Conservation (phyloP, 2,113 vertebrate genomes). For the Microcebus griseorufus region DNA sequence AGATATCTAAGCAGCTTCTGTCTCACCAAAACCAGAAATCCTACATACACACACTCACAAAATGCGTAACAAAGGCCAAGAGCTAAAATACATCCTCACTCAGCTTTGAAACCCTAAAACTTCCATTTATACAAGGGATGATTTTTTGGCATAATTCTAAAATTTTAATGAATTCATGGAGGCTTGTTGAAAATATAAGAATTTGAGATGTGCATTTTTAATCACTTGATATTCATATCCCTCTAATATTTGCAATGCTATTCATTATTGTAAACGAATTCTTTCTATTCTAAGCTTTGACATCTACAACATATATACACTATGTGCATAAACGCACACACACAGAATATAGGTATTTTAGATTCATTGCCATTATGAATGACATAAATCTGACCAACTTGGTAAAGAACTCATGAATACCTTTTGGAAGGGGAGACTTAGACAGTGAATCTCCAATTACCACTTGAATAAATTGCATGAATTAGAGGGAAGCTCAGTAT, state of each 20-base stretch:
- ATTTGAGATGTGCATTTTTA: slow-evolving; percentile 48
- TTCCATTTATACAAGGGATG: slow-evolving; percentile 21
- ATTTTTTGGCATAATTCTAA: slow-evolving; percentile 28
- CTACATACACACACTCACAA: background rate
- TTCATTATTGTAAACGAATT: background rate
- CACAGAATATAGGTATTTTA: background rate
- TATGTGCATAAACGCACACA: background rate
- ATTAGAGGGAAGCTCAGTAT: background rate
- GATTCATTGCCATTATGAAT: slow-evolving; percentile 3
- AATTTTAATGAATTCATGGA: slow-evolving; percentile 1
- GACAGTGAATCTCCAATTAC: background rate
- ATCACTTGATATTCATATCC: slow-evolving; percentile 4
- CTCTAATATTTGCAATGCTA: background rate
- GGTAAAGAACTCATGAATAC: background rate
- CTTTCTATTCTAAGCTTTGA: background rate
- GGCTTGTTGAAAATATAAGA: slow-evolving; percentile 62
- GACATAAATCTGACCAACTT: background rate
- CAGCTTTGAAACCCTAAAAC: slow-evolving; percentile 49
- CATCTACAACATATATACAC: background rate
- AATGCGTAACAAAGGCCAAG: background rate
- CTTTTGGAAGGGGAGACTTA: background rate
- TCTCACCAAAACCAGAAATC: slow-evolving; percentile 19
- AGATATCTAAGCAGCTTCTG: background rate
- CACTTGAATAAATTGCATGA: background rate
- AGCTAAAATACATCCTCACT: slow-evolving; percentile 21